Conservation (phyloP, 2,888 invertebrate species). For the Halictus ligatus region DNA sequence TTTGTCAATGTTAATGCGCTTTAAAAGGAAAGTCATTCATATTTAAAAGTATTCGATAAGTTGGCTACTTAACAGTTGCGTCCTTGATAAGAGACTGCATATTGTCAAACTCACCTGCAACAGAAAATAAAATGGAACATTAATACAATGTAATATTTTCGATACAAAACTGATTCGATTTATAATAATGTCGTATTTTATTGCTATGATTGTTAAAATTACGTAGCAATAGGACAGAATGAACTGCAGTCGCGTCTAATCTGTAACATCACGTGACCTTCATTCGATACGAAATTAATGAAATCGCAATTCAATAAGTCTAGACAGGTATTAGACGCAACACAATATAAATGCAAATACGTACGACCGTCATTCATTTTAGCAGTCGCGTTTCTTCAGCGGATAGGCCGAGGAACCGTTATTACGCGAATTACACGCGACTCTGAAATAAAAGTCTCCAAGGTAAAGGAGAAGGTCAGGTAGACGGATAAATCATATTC, state of each 20-base stretch:
- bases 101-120: conserved; percentile 13
- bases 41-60: not conserved
- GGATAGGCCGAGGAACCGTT: not conserved
- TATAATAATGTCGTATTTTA: not conserved
- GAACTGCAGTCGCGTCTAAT: not conserved
- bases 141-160: not conserved
- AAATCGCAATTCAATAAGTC: not conserved
- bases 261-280: not conserved
- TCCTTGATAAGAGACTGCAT: not conserved
- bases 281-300: not conserved
- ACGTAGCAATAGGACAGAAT: not conserved
- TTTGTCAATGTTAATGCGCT: not conserved
- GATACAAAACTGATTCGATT: not conserved
- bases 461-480: conserved; percentile 31
- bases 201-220: not conserved
- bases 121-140: not conserved
- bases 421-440: conserved; percentile 46
- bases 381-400: not conserved
- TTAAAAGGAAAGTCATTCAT: not conserved
- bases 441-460: conserved; percentile 37
- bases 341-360: conserved; percentile 48
- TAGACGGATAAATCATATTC: conserved; percentile 51
- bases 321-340: conserved; percentile 3
- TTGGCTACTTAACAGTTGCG: not conserved
- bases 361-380: not conserved